These are phyloP conservation scores for Eulemur albifrons DNA, from an alignment of 2,797 vertebrate genomes.

Conservation along the genomic window DNA sequence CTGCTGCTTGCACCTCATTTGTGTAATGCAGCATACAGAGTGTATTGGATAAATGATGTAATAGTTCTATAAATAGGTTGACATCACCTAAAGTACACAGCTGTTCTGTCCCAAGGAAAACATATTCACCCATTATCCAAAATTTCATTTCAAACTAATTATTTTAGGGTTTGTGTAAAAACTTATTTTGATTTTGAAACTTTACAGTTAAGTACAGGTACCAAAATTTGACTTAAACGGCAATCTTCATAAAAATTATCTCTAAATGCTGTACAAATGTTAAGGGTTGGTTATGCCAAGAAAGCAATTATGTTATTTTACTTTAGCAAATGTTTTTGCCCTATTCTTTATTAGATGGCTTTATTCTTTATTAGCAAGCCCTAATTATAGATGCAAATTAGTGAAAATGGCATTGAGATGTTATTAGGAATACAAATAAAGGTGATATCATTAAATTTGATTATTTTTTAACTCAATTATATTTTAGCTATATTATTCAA, in stretches of 20 bases:
- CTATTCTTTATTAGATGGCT: not conserved
- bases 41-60: constrained; percentile 32
- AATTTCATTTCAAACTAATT: not conserved
- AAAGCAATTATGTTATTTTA: not conserved
- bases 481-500: not conserved
- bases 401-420: not conserved
- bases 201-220: not conserved
- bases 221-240: not conserved
- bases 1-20: constrained; percentile 26
- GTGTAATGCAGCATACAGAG: not conserved
- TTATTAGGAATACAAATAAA: not conserved
- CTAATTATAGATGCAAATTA: not conserved
- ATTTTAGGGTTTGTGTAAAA: not conserved
- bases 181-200: not conserved
- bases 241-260: not conserved
- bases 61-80: constrained; percentile 48
- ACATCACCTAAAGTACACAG: constrained; percentile 43
- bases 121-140: not conserved
- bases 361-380: not conserved
- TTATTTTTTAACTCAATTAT: not conserved
- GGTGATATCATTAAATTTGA: not conserved
- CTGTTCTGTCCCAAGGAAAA: not conserved
- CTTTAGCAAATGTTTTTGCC: not conserved
- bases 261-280: not conserved
- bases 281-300: not conserved